Base-by-base conservation (phyloP, 2,888 invertebrate species). In the Ochropacha duplaris region DNA sequence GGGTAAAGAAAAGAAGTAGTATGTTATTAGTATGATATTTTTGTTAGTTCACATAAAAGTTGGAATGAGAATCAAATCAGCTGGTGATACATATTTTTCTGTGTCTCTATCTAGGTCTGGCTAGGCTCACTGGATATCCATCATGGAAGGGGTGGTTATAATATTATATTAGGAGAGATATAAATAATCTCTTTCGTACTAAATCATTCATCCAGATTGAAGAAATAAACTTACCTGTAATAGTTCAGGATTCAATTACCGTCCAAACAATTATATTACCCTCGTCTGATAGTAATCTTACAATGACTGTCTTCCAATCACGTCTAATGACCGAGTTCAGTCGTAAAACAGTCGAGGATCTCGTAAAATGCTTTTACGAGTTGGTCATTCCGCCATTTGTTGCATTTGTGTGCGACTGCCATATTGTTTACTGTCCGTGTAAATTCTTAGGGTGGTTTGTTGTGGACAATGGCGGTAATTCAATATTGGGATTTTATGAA, bases 341-440 rank as follows among this genome's bases (percentile, higher is more conserved):
- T 44, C 31, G 52, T 52, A 52, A 52, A 52, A 52, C 16, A 26
- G 26, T 51, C 50, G 62, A 57, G 57, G 60, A 54, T 34, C 49
- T 65, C 65, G 62, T 70, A 68, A 68, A 69, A 31, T 44, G 39
- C 61, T 50, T 66, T 68, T 65, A 66, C 54, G 66, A 64, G 54
- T 14, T 57, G 44, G 39, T 58, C 57, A 56, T 55, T 57, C 22
- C 50, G 51, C 52, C 57, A 58, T 56, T n/a, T 57, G 36, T 50
- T 19, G 49, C 12, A 12, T 54, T 44, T 36, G 55, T 52, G 52
- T 26, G 44, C 44, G 19, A 44, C 44, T 19, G 39, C 5, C n/a
- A n/a, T 39, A 44, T 44, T 44, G 9, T 19, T 44, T 44, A 44
- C 44, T 19, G 44, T 9, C 44, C 9, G 44, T 44, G 19, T 19